phyloP scores from a whole-genome alignment of 2,888 invertebrate species.

The Gortyna flavago region DNA sequence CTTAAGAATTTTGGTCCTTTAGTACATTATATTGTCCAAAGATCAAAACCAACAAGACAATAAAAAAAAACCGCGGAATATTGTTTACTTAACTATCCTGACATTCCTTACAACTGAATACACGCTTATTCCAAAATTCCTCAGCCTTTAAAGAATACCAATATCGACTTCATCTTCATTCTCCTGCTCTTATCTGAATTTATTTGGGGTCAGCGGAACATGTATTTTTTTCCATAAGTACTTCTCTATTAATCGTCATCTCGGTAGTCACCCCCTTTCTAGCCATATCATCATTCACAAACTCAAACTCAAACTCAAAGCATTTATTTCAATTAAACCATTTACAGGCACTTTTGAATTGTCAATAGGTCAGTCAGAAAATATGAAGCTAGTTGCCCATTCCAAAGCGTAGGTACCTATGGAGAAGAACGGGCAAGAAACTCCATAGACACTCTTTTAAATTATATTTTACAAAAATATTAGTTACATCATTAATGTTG shows the following conservation, averaged over 20 bases:
- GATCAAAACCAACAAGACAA: not conserved
- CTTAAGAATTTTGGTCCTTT: not conserved
- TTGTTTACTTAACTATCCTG: not conserved
- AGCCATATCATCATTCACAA: no score
- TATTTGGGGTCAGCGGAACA: not conserved
- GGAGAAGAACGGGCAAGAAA: no score
- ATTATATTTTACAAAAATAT: no score
- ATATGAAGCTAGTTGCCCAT: no score
- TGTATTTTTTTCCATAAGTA: not conserved
- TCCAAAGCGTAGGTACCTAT: no score
- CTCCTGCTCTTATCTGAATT: not conserved
- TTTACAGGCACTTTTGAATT: no score
- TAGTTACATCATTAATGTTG: no score
- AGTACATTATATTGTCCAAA: not conserved
- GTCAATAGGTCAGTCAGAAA: no score
- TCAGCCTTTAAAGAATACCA: not conserved
- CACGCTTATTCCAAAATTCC: not conserved
- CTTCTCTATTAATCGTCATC: not conserved
- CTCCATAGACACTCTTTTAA: no score
- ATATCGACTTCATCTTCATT: conserved; percentile 18
- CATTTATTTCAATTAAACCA: no score
- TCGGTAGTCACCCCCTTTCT: not conserved
- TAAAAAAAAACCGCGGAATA: not conserved
- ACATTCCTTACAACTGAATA: not conserved
- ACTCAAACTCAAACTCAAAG: no score